A percentile compares a stretch with the other conserved stretches of the same genome.
Conservation (phyloP, 2,888 invertebrate species). For the Galerucella pusilla region DNA sequence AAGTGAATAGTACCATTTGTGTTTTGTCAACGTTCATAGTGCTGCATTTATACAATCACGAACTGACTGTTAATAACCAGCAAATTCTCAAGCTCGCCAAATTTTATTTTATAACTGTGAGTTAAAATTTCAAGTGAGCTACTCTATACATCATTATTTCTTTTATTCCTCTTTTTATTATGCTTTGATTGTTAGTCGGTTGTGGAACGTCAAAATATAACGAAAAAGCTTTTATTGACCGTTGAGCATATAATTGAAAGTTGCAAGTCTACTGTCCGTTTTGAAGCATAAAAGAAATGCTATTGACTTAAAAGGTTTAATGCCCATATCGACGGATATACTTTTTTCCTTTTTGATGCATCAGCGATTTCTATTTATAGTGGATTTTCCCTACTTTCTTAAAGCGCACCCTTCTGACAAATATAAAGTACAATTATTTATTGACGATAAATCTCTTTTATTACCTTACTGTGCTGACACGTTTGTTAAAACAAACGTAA, state of each 20-base stretch:
- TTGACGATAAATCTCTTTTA: constrained; percentile 34
- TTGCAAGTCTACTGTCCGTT: constrained; percentile 26
- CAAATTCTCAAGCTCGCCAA: no score
- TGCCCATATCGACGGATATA: constrained; percentile 23
- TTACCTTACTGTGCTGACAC: constrained; percentile 7
- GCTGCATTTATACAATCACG: no score
- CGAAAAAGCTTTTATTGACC: constrained; percentile 28
- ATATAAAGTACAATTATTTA: constrained; percentile 32
- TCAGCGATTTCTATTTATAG: constrained; percentile 31
- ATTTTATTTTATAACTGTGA: no score
- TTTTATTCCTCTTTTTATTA: neutral
- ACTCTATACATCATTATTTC: neutral
- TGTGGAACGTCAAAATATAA: constrained; percentile 18
- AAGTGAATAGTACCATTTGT: no score
- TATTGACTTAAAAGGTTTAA: constrained; percentile 34
- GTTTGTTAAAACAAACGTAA: constrained; percentile 26
- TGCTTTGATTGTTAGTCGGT: constrained; percentile 6
- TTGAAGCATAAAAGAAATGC: constrained; percentile 32
- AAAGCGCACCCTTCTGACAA: constrained; percentile 13
- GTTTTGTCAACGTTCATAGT: no score
- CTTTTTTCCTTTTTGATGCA: constrained; percentile 29
- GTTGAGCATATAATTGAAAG: constrained; percentile 31
- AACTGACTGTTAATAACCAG: no score
- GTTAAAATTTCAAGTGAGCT: neutral
- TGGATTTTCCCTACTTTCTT: constrained; percentile 13